Evolutionary conservation across 2,797 vertebrate species (phyloP), one percentile per base, ranked within the genome.

Genomic region (Graptemys geographica): DNA sequence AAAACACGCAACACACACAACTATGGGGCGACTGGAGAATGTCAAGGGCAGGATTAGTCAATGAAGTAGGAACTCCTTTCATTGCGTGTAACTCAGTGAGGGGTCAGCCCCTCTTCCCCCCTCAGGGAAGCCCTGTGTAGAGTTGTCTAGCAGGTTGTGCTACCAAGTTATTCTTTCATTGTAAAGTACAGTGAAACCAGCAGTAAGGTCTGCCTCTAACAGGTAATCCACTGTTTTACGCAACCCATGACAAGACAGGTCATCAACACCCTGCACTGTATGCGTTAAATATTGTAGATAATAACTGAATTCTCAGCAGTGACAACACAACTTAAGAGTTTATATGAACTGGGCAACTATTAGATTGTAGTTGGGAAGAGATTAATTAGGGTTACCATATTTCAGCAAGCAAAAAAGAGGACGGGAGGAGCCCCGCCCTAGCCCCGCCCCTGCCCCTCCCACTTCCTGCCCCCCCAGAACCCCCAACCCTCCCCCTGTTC

Each of bases 1-100:
- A 41, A 96, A 96, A 89, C 95, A 96, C 94, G 96, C 1, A 0
- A 95, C 88, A 97, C 94, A 96, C 94, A 97, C 78, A 87, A 84
- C 90, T 79, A 74, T 88, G 95, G 95, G 94, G 84, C 93, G 83
- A 95, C 88, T 51, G 87, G 87, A 95, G 83, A 79, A 96, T 78
- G 85, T 91, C 0, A 0, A 93, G 57, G 88, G 87, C 15, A 89
- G 51, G 81, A 88, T 86, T 89, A 86, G 86, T 87, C 93, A 90
- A 33, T 15, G 0, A 86, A 94, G 92, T 85, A 90, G 65, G 1
- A 6, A 83, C 57, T 47, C 72, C 37, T 91, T 89, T 83, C 88
- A 80, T 69, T 33, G 1, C 2, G 1, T 2, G 4, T n/a, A 55
- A 81, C 31, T 12, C 37, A 21, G 51, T 76, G 44, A 27, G 41